Base-by-base conservation (phyloP, 2,113 vertebrate genomes). In the Eidolon helvum region DNA sequence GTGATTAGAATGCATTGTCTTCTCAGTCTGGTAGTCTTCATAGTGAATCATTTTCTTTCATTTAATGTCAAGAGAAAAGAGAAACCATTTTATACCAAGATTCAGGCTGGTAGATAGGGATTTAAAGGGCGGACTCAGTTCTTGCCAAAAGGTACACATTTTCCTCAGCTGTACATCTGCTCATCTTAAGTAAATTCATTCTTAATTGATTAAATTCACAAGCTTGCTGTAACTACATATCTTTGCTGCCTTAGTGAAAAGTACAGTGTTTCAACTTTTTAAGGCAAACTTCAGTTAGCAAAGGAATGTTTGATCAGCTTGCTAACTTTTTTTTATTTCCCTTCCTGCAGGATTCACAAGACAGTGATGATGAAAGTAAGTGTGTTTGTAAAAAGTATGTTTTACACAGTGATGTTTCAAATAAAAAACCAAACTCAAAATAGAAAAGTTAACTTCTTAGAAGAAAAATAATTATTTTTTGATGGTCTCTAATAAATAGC, bases 321-420 rank as follows among this genome's bases (percentile, higher is more conserved):
- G 2, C 11, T 9, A 21, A 97, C 40, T 53, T 94, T 95, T 91
- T 66, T 97, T 83, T 48, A 68, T 96, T 97, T 74, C 33, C 83
- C 22, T 94, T 78, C 97, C n/a, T 96, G 10, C 96, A 99, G 99
- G 99, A 99, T 87, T 99, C 99, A 96, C 99, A 99, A 98, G 99
- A 99, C 99, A 99, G 99, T 74, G 99, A 99, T 97, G 99, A 99
- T 96, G 99, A 99, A 98, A 99, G 99, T 99, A 98, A 99, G 99
- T 98, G 18, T 68, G 97, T 57, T 2, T 9, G 24, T 71, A 15
- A 15, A 7, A 38, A 43, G 11, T 63, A 59, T 7, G 8, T 28
- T 45, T 45, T 14, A 26, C 5, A 33, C 0, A 45, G 21, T 45
- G 0, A 38, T 91, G 14, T 63, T 80, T 96, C 53, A 72, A 22